phyloP scores from a whole-genome alignment of 2,888 invertebrate species.

The Cheilosia scutellata region DNA sequence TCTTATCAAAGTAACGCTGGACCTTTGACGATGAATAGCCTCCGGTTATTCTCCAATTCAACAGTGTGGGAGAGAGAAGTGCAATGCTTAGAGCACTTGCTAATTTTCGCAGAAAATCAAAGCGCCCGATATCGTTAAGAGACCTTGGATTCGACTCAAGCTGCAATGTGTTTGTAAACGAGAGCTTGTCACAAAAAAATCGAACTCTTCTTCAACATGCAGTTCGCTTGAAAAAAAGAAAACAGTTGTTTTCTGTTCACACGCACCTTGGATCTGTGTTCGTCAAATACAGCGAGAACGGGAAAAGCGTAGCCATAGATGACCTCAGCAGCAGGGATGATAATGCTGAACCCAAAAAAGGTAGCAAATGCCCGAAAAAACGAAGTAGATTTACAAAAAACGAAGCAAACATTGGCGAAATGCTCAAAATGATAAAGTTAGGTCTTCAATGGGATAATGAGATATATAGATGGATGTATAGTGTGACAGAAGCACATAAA shows the following conservation, averaged over 20 bases:
- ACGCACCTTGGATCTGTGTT: constrained; percentile 1
- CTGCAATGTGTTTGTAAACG: too few species aligned
- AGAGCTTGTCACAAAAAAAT: background rate
- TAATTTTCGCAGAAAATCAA: background rate
- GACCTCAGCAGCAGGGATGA: too few species aligned
- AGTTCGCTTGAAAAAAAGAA: background rate
- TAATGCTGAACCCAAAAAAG: too few species aligned
- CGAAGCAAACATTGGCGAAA: too few species aligned
- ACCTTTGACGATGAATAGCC: too few species aligned
- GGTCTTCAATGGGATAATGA: too few species aligned
- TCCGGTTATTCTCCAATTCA: constrained; percentile 6
- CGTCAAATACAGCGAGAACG: background rate
- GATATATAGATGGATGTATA: too few species aligned
- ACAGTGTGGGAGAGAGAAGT: constrained; percentile 5
- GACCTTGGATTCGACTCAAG: background rate
- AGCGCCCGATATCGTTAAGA: background rate
- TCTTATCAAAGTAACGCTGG: too few species aligned
- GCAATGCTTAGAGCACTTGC: constrained; percentile 11
- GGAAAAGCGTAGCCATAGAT: background rate
- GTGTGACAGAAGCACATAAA: too few species aligned
- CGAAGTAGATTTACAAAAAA: too few species aligned
- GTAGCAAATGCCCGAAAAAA: too few species aligned
- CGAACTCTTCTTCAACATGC: background rate
- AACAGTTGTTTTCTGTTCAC: background rate
- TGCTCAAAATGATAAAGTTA: too few species aligned